Conservation (phyloP, 2,113 vertebrate species). For the Spheniscus mendiculus region DNA sequence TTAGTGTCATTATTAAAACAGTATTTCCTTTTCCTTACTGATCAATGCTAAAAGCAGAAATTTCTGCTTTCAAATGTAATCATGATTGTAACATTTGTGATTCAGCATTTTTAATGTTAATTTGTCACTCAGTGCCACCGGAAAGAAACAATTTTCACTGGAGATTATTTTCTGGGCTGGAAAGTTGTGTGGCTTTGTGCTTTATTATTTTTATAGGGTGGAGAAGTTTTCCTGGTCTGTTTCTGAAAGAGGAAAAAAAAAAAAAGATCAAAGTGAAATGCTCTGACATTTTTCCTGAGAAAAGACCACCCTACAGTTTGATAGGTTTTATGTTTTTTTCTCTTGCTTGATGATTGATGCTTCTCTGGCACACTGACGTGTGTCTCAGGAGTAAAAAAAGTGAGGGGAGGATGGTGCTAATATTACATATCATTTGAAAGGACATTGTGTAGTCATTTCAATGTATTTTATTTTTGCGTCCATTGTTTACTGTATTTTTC, state of each 20-base stretch:
- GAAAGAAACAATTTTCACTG: constrained; percentile 1
- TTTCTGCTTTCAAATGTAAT: background rate
- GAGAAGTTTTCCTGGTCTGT: constrained; percentile 67
- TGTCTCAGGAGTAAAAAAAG: background rate
- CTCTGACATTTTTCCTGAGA: constrained; percentile 60
- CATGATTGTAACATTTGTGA: background rate
- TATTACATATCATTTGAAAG: background rate
- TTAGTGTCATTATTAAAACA: background rate
- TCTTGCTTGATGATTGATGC: constrained; percentile 39
- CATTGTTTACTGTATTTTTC: background rate
- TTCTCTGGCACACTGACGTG: background rate
- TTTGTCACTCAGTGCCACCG: background rate
- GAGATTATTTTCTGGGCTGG: constrained; percentile 52
- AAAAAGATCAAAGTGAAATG: constrained; percentile 67
- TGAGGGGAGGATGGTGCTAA: background rate
- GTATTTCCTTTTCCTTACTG: background rate
- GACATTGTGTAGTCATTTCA: background rate
- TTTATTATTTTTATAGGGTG: constrained; percentile 74
- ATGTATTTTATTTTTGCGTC: background rate
- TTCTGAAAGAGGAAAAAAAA: constrained; percentile 23
- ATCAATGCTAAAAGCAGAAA: background rate
- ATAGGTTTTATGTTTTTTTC: constrained; percentile 62
- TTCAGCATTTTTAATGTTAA: constrained; percentile 36
- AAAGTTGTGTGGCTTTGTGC: constrained; percentile 57
- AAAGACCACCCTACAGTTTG: constrained; percentile 63